These are phyloP conservation scores for Anas platyrhynchos DNA, from an alignment of 2,113 vertebrate genomes.

Conservation along the genomic window DNA sequence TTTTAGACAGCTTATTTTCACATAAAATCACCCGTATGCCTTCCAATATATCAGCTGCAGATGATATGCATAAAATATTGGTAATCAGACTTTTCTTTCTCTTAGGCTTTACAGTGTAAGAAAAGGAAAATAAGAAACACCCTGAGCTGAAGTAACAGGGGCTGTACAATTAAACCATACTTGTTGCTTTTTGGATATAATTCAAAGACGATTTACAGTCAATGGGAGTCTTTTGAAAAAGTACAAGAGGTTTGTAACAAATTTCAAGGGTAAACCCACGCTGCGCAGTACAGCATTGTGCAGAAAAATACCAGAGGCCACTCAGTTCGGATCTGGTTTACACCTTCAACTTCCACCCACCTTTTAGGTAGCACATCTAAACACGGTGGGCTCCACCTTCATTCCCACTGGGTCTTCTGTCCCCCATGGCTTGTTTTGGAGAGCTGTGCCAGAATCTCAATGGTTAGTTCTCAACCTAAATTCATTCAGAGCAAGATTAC, in stretches of 20 bases:
- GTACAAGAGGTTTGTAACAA: background rate
- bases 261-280: background rate
- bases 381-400: background rate
- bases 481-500: background rate
- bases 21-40: background rate
- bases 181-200: background rate
- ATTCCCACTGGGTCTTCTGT: background rate
- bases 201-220: background rate
- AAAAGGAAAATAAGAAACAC: background rate
- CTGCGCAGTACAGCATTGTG: background rate
- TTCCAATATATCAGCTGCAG: background rate
- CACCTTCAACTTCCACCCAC: background rate
- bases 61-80: background rate
- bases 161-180: background rate
- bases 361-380: background rate
- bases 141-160: background rate
- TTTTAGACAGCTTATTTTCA: background rate
- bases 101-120: background rate
- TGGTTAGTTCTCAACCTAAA: background rate
- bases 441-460: background rate
- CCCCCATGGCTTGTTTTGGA: background rate
- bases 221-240: background rate
- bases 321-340: background rate
- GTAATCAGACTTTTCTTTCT: background rate
- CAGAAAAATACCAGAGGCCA: background rate